phyloP scores from a whole-genome alignment of 2,113 vertebrate species.

The Tapirus terrestris region DNA sequence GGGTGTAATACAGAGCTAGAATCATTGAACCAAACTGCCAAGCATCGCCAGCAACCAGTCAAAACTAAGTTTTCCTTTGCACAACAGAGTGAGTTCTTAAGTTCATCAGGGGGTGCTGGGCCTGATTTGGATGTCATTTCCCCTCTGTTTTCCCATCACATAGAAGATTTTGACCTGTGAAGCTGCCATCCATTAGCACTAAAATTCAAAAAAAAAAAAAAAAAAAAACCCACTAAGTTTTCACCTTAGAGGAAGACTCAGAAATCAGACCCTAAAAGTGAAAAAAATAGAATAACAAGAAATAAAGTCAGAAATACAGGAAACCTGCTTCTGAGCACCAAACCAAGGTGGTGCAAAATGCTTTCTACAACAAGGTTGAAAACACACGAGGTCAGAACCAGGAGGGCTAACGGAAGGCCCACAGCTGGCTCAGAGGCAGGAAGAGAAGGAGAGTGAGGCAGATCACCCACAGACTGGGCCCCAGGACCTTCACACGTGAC shows the following conservation, averaged over 20 bases:
- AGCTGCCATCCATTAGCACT: neutral
- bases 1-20: neutral
- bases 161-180: neutral
- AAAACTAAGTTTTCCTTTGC: neutral
- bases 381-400: neutral
- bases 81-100: neutral
- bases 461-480: neutral
- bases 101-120: neutral
- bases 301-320: neutral
- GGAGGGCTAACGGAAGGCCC: neutral
- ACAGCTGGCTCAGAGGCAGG: neutral
- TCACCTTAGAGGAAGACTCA: neutral
- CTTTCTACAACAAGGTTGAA: neutral
- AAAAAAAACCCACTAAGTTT: neutral
- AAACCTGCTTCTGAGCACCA: neutral
- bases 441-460: neutral
- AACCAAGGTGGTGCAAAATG: neutral
- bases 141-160: neutral
- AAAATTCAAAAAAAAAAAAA: neutral
- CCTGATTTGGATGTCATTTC: neutral
- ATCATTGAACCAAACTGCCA: neutral
- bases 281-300: neutral
- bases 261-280: neutral
- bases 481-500: neutral
- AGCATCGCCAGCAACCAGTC: neutral